Percentiles rank a stretch among this genome's conserved stretches.
These are phyloP conservation scores for Centropus unirufus DNA, from an alignment of 2,113 vertebrate species.

Conservation along the genomic window DNA sequence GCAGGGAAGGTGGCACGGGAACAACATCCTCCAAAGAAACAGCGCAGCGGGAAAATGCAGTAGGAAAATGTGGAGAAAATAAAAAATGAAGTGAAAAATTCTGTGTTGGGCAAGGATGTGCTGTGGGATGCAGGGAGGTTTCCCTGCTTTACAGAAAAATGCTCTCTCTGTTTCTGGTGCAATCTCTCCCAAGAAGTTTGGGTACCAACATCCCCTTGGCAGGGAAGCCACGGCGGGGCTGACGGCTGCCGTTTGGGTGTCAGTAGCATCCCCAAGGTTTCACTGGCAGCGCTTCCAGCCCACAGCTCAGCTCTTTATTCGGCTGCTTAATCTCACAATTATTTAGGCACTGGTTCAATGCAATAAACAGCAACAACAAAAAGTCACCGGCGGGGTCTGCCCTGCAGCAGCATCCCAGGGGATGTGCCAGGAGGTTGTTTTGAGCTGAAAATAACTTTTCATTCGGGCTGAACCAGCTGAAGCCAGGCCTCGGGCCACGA, in stretches of 20 bases:
- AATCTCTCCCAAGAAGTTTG: neutral
- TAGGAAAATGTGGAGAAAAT: neutral
- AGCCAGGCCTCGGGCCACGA: rapidly evolving
- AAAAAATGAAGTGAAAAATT: neutral
- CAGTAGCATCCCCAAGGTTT: neutral
- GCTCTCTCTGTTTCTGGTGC: neutral
- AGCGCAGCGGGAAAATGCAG: neutral
- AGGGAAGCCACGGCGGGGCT: neutral
- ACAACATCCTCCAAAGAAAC: neutral
- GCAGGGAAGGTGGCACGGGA: neutral
- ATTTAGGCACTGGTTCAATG: neutral
- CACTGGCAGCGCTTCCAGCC: neutral
- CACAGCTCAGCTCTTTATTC: neutral
- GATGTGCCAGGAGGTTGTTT: neutral
- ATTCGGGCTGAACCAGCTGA: neutral
- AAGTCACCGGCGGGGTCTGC: neutral
- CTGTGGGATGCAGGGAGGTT: neutral
- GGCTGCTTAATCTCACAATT: neutral
- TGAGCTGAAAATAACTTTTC: conserved; percentile 10
- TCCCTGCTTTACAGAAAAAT: neutral
- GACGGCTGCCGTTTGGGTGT: rapidly evolving
- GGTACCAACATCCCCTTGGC: neutral
- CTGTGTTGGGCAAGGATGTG: rapidly evolving
- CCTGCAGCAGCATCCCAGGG: neutral
- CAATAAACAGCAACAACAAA: neutral